These are phyloP conservation scores for Epinotia nisella DNA, from an alignment of 2,888 invertebrate species.

Conservation along the genomic window DNA sequence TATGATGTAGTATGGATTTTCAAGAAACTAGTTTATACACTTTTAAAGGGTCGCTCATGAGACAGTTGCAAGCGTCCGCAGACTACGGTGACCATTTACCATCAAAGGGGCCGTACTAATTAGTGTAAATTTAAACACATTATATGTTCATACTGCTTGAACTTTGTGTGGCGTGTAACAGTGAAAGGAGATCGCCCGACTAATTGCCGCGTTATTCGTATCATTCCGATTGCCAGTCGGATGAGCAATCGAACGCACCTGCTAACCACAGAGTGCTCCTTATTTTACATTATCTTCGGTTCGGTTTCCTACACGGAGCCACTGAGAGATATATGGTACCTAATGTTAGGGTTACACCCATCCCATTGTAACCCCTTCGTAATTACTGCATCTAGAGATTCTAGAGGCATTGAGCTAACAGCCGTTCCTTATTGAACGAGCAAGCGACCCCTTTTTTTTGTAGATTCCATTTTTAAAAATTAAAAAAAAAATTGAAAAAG, in stretches of 20 bases:
- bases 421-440: not conserved
- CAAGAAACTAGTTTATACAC: too few species aligned
- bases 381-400: not conserved
- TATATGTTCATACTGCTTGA: slow-evolving; percentile 2
- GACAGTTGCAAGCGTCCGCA: too few species aligned
- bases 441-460: too few species aligned
- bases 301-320: not conserved
- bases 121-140: not conserved
- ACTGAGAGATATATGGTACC: not conserved
- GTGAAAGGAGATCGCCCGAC: slow-evolving; percentile 71
- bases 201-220: slow-evolving; percentile 75
- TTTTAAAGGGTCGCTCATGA: too few species aligned
- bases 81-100: too few species aligned
- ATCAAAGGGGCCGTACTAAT: not conserved
- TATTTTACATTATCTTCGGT: slow-evolving; percentile 10
- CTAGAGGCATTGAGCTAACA: not conserved
- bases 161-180: slow-evolving; percentile 46
- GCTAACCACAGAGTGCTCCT: slow-evolving; percentile 44
- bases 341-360: not conserved
- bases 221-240: slow-evolving; percentile 58
- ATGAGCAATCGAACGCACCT: slow-evolving; percentile 58
- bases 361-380: too few species aligned
- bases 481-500: too few species aligned
- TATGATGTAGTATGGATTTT: too few species aligned
- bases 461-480: too few species aligned